These are phyloP conservation scores for Galerucella calmariensis DNA, from an alignment of 2,888 invertebrate genomes.

Conservation along the genomic window DNA sequence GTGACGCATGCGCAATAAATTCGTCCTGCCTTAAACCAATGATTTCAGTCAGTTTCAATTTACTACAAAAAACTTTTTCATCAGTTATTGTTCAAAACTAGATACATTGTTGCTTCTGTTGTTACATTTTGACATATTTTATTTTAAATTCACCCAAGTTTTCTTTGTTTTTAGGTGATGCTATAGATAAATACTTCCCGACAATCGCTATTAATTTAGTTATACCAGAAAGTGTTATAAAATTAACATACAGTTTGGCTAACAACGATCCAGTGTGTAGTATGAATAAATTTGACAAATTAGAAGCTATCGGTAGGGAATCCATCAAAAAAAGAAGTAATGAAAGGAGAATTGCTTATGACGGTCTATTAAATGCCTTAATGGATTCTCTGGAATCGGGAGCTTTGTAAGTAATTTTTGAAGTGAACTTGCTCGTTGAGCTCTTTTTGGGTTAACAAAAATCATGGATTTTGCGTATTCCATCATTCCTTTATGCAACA, in stretches of 20 bases:
- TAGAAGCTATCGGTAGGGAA: slow-evolving; percentile 62
- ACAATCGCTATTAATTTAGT: slow-evolving; percentile 71
- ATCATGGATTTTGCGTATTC: no score
- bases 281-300: slow-evolving; percentile 60
- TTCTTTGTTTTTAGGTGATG: slow-evolving; percentile 66
- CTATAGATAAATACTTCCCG: slow-evolving; percentile 71
- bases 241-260: slow-evolving; percentile 67
- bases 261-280: slow-evolving; percentile 61
- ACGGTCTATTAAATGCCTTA: slow-evolving; percentile 66
- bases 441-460: no score
- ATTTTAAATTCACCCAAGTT: no score
- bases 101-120: no score
- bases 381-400: slow-evolving; percentile 69
- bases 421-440: no score
- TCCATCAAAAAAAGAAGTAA: slow-evolving; percentile 63
- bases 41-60: no score
- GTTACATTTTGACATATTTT: not conserved
- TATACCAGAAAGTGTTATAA: slow-evolving; percentile 68
- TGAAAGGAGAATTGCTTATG: slow-evolving; percentile 67
- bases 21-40: no score
- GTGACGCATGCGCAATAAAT: no score
- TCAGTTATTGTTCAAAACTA: no score
- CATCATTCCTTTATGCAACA: no score
- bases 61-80: no score
- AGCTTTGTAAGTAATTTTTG: slow-evolving; percentile 62